Conservation (phyloP, 2,797 vertebrate species). For the Eremophila alpestris region DNA sequence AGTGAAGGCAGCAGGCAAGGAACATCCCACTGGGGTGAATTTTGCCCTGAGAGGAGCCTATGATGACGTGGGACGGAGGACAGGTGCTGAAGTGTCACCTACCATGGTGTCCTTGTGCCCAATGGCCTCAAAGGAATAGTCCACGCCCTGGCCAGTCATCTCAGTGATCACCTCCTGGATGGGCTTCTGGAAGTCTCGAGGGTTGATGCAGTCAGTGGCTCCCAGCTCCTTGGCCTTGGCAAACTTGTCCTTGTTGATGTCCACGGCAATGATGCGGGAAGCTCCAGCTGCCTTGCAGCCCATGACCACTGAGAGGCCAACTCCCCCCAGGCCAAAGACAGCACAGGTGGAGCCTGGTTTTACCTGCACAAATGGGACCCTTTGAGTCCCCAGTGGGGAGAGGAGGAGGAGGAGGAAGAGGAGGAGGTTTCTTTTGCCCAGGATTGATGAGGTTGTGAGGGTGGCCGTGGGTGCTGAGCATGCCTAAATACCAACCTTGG, state of each 20-base stretch:
- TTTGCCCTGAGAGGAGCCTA: neutral
- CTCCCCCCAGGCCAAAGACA: conserved; percentile 89
- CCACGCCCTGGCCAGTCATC: conserved; percentile 84
- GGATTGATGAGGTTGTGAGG: neutral
- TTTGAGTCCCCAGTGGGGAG: neutral
- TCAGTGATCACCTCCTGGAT: conserved; percentile 86
- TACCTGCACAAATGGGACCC: conserved; percentile 74
- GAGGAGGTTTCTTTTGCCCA: neutral
- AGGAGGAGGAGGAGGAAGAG: neutral
- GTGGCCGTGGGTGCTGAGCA: fast-evolving
- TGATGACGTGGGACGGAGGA: neutral
- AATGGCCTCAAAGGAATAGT: conserved; percentile 89
- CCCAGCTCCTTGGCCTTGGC: conserved; percentile 85
- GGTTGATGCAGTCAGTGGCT: conserved; percentile 88
- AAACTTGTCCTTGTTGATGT: conserved; percentile 86
- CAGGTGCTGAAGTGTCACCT: neutral
- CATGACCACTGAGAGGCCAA: conserved; percentile 86
- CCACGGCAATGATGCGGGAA: conserved; percentile 86
- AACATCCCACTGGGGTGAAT: fast-evolving
- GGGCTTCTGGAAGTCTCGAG: conserved; percentile 83
- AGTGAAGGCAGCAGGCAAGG: neutral
- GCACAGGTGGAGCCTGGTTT: conserved; percentile 86
- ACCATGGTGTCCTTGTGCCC: conserved; percentile 89
- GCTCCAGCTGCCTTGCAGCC: conserved; percentile 88
- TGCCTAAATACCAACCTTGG: conserved; percentile 80